Conservation (phyloP, 1,140 invertebrate genomes). For the Sarcophaga peregrina region DNA sequence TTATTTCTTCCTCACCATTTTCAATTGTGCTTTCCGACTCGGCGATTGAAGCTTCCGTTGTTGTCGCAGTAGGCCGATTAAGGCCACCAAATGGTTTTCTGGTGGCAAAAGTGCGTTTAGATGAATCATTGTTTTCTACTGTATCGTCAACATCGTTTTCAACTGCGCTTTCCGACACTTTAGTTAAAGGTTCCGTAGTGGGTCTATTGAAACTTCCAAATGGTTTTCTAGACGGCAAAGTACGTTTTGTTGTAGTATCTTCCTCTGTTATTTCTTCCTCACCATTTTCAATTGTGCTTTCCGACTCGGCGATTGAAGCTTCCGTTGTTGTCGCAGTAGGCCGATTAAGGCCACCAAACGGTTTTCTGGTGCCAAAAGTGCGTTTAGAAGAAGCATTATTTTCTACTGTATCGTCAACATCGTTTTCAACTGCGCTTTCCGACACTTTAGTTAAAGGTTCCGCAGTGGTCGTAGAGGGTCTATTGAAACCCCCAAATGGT, state of each 20-base stretch:
- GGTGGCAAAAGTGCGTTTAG: constrained; percentile 19
- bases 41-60: neutral
- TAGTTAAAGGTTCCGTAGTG: neutral
- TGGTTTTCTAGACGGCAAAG: constrained; percentile 19
- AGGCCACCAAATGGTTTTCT: constrained; percentile 15
- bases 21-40: neutral
- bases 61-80: neutral
- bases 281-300: neutral
- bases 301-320: neutral
- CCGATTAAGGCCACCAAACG: constrained; percentile 19
- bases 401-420: neutral
- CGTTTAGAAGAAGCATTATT: neutral
- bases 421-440: neutral
- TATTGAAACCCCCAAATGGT: neutral
- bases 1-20: neutral
- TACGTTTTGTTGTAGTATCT: constrained; percentile 9
- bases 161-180: neutral
- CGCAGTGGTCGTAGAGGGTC: neutral
- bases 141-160: neutral
- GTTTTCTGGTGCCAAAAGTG: neutral
- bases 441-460: neutral
- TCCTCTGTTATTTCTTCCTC: neutral
- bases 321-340: neutral
- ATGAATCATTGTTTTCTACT: neutral
- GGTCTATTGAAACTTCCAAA: constrained; percentile 22